Evolutionary conservation across 2,797 vertebrate species (phyloP).

Genomic region (Falco rusticolus): DNA sequence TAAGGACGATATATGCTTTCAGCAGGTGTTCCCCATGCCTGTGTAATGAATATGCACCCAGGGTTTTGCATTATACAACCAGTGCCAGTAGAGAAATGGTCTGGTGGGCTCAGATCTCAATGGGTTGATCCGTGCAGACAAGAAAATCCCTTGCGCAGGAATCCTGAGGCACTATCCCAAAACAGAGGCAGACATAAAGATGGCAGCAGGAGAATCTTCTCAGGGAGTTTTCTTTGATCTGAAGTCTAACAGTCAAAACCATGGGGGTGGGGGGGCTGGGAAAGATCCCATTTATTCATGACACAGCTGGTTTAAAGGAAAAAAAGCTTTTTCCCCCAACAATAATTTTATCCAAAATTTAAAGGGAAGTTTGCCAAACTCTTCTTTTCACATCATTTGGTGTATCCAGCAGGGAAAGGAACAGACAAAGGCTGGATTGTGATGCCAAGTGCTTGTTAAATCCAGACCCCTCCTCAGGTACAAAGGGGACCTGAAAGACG

Average conservation of each 20-base stretch:
- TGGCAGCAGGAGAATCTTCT: not conserved
- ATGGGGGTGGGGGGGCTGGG: not conserved
- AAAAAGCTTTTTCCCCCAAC: not conserved
- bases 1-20: not conserved
- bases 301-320: not conserved
- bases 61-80: accelerated
- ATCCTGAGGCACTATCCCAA: not conserved
- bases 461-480: not conserved
- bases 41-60: not conserved
- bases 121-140: not conserved
- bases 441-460: not conserved
- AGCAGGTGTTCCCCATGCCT: not conserved
- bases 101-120: not conserved
- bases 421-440: not conserved
- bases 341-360: not conserved
- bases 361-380: not conserved
- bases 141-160: not conserved
- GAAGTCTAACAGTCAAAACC: not conserved
- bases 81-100: not conserved
- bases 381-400: not conserved
- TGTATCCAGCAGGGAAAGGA: not conserved
- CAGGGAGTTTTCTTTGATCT: not conserved
- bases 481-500: not conserved
- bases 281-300: not conserved
- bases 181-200: not conserved